Evolutionary conservation across 2,888 invertebrate genomes (phyloP).

Genomic region (Tipula helvola): DNA sequence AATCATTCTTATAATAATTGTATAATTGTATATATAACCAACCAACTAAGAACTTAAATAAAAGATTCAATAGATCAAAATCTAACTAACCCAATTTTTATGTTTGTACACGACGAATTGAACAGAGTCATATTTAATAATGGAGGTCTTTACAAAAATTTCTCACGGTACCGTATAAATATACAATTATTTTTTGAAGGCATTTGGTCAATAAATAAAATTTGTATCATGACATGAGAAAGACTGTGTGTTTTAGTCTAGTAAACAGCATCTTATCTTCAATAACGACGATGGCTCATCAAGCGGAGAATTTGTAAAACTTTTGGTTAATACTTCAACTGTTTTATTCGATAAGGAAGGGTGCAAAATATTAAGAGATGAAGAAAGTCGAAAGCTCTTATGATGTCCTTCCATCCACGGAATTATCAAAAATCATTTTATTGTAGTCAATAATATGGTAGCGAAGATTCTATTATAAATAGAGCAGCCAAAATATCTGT

Average conservation of each 20-base stretch:
- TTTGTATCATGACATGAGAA: not conserved
- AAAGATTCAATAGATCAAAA: not conserved
- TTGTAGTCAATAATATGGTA: no score
- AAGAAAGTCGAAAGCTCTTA: no score
- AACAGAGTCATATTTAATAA: not conserved
- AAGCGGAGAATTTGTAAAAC: no score
- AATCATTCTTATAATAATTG: not conserved
- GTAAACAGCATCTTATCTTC: not conserved
- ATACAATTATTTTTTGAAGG: not conserved
- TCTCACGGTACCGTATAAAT: not conserved
- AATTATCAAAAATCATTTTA: no score
- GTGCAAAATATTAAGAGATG: no score
- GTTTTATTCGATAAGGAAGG: no score
- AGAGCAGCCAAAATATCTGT: no score
- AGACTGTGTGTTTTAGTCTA: not conserved
- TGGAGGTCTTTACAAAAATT: not conserved
- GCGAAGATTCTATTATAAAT: no score
- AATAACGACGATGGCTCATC: not conserved
- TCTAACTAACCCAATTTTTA: not conserved
- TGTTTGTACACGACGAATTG: not conserved
- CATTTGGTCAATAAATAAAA: not conserved
- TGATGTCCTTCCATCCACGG: no score
- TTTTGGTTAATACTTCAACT: no score
- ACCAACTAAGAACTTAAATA: not conserved
- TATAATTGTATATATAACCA: not conserved